Base-by-base conservation (phyloP, 64 coral and sea anemone genomes). In the Acropora tenuis region DNA sequence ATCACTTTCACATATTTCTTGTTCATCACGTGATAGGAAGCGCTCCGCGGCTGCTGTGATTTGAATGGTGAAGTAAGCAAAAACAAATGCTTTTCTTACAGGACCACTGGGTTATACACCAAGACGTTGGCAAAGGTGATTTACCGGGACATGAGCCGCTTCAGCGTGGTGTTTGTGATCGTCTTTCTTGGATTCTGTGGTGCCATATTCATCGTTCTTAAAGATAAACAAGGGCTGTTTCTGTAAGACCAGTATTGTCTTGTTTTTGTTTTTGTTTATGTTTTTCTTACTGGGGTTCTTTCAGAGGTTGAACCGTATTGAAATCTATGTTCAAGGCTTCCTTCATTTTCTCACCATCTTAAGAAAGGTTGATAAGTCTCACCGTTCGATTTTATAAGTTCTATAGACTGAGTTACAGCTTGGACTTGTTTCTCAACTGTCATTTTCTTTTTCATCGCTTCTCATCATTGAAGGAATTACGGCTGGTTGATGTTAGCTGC, bases 61-160 rank as follows among this genome's bases (percentile, higher is more conserved):
- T 63, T 8, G 4, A 63, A 12, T 63, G 59, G 15, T 12, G 2
- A 7, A 63, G 59, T 1, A 63, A 10, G 2, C 15, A 12, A 8
- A 61, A 10, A 11, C 0, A 13, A 61, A 10, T 12, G 30, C 30
- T 63, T 4, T 63, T 69, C 16, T 63, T 75, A 47, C 42, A 95
- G 93, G 55, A 87, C 93, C 4, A 95, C 93, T 17, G 93, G 93
- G 20, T 72, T 95, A 12, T 95, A 95, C 40, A 95, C 93, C 17
- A 95, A 88, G 77, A 95, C 93, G 59, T 83, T 95, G 1, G 93
- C 93, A n/a, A 95, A 95, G 83, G 91, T 95, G 5, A 81, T 88
- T 9, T 93, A 93, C 44, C 86, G 92, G 1, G 92, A 93, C 40
- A 82, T 93, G 5, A 83, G 66, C 47, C 82, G 93, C 42, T 95